Percentiles rank a stretch among this genome's conserved stretches.
Conservation (phyloP, 2,888 invertebrate species). For the Bedellia somnulentella region DNA sequence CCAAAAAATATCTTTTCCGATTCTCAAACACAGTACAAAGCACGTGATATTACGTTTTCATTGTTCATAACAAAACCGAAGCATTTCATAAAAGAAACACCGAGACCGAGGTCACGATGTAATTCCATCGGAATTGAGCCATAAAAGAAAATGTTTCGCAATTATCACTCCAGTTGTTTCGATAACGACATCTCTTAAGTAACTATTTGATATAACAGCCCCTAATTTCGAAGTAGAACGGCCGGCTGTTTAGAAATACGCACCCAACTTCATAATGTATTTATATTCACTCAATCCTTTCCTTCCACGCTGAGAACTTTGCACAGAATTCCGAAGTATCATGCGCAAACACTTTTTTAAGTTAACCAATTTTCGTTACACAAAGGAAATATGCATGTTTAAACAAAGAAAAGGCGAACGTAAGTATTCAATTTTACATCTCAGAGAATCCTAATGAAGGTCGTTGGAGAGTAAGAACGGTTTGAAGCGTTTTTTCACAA, state of each 20-base stretch:
- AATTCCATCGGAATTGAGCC: too few relatives aligned
- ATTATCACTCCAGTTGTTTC: not conserved
- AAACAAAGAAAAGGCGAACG: conserved; percentile 1
- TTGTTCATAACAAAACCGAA: too few relatives aligned
- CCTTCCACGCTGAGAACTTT: conserved; percentile 8
- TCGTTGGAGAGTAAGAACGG: too few relatives aligned
- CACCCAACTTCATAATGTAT: conserved; percentile 31
- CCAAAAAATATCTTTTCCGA: too few relatives aligned
- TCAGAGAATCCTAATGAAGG: conserved; percentile 5
- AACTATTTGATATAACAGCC: not conserved
- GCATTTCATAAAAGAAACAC: too few relatives aligned
- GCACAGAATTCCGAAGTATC: conserved; percentile 3
- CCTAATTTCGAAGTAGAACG: not conserved
- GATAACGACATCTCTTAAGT: not conserved
- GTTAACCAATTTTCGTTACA: conserved; percentile 2
- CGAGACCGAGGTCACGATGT: too few relatives aligned
- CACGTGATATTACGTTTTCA: too few relatives aligned
- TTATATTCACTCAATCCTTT: conserved; percentile 40
- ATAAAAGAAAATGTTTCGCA: not conserved
- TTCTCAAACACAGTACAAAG: too few relatives aligned
- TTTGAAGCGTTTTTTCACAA: too few relatives aligned
- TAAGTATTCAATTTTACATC: conserved; percentile 5
- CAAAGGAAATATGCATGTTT: not conserved
- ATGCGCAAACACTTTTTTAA: conserved; percentile 3
- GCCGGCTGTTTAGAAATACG: conserved; percentile 17